A percentile compares a stretch with the other conserved stretches of the same genome.
These are phyloP conservation scores for Urophycis tenuis DNA, from an alignment of 2,797 vertebrate species.

Conservation along the genomic window DNA sequence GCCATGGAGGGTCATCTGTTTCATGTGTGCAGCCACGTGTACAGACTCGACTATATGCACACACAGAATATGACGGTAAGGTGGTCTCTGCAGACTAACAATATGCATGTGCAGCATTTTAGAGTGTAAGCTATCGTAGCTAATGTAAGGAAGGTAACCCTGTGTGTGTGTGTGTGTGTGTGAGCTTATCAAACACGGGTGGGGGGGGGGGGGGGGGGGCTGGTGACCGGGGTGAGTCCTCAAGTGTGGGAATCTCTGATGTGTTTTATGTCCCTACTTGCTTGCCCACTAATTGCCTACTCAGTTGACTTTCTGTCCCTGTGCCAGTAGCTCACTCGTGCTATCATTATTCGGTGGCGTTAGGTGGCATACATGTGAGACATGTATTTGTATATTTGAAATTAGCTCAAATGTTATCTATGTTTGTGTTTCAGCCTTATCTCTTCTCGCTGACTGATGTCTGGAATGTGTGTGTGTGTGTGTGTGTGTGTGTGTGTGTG, in stretches of 20 bases:
- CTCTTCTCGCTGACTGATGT: background rate
- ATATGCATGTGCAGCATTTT: background rate
- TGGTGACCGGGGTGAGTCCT: background rate
- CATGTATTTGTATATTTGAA: background rate
- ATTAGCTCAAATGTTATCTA: background rate
- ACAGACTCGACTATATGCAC: conserved; percentile 64
- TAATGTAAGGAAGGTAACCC: too few relatives aligned
- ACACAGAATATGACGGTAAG: conserved; percentile 71
- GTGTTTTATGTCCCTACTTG: conserved; percentile 46
- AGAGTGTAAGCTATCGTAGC: too few relatives aligned
- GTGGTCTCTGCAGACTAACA: conserved; percentile 8
- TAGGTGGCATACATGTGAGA: too few relatives aligned
- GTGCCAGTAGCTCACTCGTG: too few relatives aligned
- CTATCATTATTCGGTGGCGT: background rate
- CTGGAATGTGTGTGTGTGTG: conserved; percentile 11
- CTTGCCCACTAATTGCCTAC: conserved; percentile 25
- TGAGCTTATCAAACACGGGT: conserved; percentile 30
- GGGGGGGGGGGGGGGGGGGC: too few relatives aligned
- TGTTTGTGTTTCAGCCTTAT: background rate
- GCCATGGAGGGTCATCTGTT: conserved; percentile 69
- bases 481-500: background rate
- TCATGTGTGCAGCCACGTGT: conserved; percentile 71
- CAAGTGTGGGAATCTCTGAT: background rate
- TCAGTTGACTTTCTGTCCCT: background rate
- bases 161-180: too few relatives aligned